phyloP scores from a whole-genome alignment of 2,797 vertebrate species.

The Rhodeus uyekii region DNA sequence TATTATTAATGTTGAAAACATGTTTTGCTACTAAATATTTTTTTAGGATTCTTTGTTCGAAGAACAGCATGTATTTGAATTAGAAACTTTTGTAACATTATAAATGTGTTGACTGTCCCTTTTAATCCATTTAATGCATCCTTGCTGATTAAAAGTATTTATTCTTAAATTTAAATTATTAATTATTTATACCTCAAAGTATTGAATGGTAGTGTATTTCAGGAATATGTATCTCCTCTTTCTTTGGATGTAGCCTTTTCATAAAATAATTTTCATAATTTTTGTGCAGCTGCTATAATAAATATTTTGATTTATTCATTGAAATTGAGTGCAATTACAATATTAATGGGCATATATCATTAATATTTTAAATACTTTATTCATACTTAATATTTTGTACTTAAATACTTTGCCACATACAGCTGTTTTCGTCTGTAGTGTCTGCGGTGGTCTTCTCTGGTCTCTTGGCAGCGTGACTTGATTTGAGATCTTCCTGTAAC shows the following conservation, averaged over 20 bases:
- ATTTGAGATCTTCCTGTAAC: slow-evolving; percentile 29
- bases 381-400: not conserved
- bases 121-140: not conserved
- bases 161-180: not conserved
- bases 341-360: not conserved
- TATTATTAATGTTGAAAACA: too few species aligned
- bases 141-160: not conserved
- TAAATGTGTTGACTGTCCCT: not conserved
- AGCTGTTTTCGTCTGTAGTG: not conserved
- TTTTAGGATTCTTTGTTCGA: not conserved
- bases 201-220: not conserved
- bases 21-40: too few species aligned
- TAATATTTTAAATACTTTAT: not conserved
- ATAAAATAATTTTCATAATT: too few species aligned
- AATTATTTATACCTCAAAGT: not conserved
- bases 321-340: not conserved
- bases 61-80: not conserved
- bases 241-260: not conserved
- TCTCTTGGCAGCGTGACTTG: slow-evolving; percentile 35
- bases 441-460: slow-evolving; percentile 14
- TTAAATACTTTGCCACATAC: not conserved
- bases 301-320: not conserved
- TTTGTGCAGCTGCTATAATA: not conserved
- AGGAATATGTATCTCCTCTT: not conserved
- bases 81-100: not conserved